Evolutionary conservation across 2,888 invertebrate species (phyloP), one percentile per base, ranked within the genome.

Genomic region (Acrobasis suavella): DNA sequence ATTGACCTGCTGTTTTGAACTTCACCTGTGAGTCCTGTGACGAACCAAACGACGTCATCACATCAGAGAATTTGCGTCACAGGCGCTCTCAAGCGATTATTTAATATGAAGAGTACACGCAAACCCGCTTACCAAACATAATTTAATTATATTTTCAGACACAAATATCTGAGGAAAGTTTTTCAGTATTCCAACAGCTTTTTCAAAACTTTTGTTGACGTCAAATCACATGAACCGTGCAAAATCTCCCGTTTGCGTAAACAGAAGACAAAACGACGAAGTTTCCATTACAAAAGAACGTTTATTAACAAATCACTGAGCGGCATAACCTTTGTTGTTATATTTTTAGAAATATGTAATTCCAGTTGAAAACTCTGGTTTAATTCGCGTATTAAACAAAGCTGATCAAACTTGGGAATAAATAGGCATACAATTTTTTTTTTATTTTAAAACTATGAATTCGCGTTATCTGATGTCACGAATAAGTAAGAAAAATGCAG

Each of bases 71-170:
- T n/a, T 6, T n/a, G 46, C 46, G 46, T 46, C 46, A 46, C n/a
- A 37, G 9, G n/a, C 9, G 17, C 51, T 52, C n/a, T 52, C 51
- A 22, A 22, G 52, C 10, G 14, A 6, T 15, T 38, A 1, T 0
- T 54, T 49, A 22, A 2, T 22, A 22, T 22, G 0, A 46, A 46
- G 46, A 2, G n/a, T 14, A n/a, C n/a, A 46, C 46, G 46, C 22
- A 58, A 58, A 17, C n/a, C 49, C 37, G 58, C 54, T 54, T 54
- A 54, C 37, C n/a, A 42, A 42, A 60, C 60, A 61, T 61, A 61
- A 61, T 61, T 61, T 54, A 61, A 61, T 61, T 61, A 15, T 55
- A 62, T 62, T 50, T 62, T 62, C 50, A 54, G 56, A 62, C 49
- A n/a, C 1, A 52, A 52, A 37, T 37, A 15, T 54, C 9, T 32